Percentiles rank a stretch among this genome's conserved stretches.
Evolutionary conservation across 2,888 invertebrate species (phyloP).

Genomic region (Chaetogeoica ovagalla): DNA sequence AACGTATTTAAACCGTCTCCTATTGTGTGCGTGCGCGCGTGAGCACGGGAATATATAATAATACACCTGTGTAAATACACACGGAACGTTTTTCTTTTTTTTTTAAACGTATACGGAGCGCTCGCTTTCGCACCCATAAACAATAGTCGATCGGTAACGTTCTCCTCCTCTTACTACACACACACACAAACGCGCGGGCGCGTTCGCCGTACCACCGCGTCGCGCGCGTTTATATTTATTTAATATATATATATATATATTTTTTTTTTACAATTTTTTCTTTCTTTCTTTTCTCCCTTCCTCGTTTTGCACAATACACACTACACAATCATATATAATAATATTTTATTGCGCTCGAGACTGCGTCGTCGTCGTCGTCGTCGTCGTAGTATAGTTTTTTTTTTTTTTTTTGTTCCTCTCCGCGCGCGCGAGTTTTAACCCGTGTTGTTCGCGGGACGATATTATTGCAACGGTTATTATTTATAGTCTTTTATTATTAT

Average conservation of each 20-base stretch:
- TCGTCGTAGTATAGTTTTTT: too few species aligned
- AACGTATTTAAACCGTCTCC: constrained; percentile 16
- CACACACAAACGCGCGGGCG: background rate
- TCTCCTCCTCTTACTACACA: background rate
- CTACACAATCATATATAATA: too few species aligned
- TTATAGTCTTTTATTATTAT: constrained; percentile 29
- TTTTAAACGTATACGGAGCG: too few species aligned
- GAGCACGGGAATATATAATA: background rate
- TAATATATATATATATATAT: too few species aligned
- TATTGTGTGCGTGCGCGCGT: constrained; percentile 19
- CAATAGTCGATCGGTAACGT: background rate
- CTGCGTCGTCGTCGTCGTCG: too few species aligned
- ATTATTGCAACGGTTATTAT: constrained; percentile 23
- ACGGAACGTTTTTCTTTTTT: background rate
- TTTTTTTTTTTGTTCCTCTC: too few species aligned
- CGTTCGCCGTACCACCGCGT: background rate
- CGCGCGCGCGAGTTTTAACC: too few species aligned
- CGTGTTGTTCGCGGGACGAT: background rate
- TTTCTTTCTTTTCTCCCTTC: too few species aligned
- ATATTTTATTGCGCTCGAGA: too few species aligned
- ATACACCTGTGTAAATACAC: background rate
- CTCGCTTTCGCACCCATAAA: background rate
- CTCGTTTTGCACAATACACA: too few species aligned
- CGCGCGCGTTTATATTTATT: constrained; percentile 16
- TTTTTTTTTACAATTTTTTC: too few species aligned